Evolutionary conservation across 1,140 invertebrate genomes (phyloP).

Genomic region (Cecropterus lyciades): DNA sequence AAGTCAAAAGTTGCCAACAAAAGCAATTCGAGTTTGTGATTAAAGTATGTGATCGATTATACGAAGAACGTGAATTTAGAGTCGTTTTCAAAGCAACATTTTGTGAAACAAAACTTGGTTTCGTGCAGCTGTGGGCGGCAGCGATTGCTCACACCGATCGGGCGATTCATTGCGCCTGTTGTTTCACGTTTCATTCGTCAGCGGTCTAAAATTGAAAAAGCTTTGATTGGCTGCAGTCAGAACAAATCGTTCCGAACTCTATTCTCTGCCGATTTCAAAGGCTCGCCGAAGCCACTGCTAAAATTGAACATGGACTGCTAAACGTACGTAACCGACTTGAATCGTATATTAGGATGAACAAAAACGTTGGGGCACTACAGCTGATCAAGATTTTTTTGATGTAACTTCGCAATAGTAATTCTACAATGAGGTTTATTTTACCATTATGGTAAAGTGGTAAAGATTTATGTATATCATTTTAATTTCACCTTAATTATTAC

Average conservation of each 20-base stretch:
- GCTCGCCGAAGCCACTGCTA: slow-evolving; percentile 41
- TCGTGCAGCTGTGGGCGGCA: slow-evolving; percentile 31
- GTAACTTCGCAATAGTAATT: too few relatives aligned
- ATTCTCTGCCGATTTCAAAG: slow-evolving; percentile 51
- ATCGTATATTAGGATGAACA: slow-evolving; percentile 24
- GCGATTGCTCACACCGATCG: slow-evolving; percentile 45
- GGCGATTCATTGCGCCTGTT: slow-evolving; percentile 55
- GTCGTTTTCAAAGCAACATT: slow-evolving; percentile 29
- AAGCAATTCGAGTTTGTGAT: slow-evolving; percentile 37
- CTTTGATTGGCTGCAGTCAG: slow-evolving; percentile 55
- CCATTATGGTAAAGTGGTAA: too few relatives aligned
- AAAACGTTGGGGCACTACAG: background rate
- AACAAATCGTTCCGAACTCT: slow-evolving; percentile 45
- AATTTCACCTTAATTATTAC: too few relatives aligned
- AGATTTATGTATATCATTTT: too few relatives aligned
- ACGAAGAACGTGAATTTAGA: slow-evolving; percentile 20
- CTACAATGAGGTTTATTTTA: too few relatives aligned
- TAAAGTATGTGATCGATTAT: slow-evolving; percentile 51
- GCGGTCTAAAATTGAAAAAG: slow-evolving; percentile 47
- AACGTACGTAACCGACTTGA: slow-evolving; percentile 34
- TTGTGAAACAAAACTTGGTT: slow-evolving; percentile 43
- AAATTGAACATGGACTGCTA: slow-evolving; percentile 42
- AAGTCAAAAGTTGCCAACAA: slow-evolving; percentile 3
- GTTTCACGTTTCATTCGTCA: slow-evolving; percentile 65
- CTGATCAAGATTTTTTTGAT: background rate